phyloP scores from a whole-genome alignment of 2,888 invertebrate species.

The Cephus nigrinus region DNA sequence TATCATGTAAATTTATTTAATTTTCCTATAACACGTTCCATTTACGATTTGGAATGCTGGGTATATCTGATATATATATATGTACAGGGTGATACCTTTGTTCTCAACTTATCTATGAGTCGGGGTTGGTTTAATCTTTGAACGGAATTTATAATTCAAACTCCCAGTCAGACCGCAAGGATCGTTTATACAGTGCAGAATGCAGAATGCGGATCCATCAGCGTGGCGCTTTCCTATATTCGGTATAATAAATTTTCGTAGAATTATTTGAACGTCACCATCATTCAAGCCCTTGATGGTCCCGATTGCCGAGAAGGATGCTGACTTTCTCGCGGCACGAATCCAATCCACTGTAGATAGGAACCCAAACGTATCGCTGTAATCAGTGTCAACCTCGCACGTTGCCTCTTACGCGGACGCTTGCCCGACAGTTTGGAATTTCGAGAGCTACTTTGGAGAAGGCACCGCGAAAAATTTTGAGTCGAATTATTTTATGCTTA shows the following conservation, averaged over 20 bases:
- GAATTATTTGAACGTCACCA: constrained; percentile 34
- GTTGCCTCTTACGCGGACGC: background rate
- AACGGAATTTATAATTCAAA: background rate
- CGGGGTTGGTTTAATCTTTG: background rate
- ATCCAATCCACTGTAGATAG: background rate
- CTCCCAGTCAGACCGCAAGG: background rate
- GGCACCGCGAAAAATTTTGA: background rate
- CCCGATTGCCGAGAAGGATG: constrained; percentile 22
- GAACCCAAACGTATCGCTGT: background rate
- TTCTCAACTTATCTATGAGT: background rate
- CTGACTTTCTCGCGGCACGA: background rate
- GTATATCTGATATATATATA: background rate
- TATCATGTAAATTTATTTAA: background rate
- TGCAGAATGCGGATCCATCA: constrained; percentile 5
- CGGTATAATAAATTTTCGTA: constrained; percentile 29
- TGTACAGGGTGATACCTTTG: background rate
- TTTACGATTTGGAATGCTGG: background rate
- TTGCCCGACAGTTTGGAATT: background rate
- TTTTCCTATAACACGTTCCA: background rate
- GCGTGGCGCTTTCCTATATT: background rate
- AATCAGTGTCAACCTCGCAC: background rate
- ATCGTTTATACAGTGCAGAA: background rate
- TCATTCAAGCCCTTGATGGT: constrained; percentile 24
- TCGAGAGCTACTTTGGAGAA: background rate
- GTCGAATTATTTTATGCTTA: background rate